Evolutionary conservation across 92 coral and sea anemone species (phyloP).

Genomic region (Parazoanthus swiftii): DNA sequence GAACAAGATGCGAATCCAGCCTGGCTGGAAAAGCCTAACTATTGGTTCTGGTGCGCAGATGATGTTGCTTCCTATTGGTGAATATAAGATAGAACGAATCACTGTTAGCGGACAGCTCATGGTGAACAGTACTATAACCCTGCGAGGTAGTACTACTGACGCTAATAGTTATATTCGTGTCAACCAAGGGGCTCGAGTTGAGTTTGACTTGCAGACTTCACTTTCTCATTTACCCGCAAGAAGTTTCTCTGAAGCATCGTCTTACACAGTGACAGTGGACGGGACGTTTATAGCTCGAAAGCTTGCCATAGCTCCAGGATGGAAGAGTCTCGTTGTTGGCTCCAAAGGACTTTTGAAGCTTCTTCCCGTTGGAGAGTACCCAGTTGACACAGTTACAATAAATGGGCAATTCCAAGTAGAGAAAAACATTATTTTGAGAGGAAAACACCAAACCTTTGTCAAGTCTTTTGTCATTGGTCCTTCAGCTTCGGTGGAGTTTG

Average conservation of each 20-base stretch:
- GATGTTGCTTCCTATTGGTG: conserved; percentile 29
- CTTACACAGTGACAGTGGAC: conserved; percentile 32
- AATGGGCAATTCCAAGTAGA: conserved; percentile 47
- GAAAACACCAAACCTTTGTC: conserved; percentile 19
- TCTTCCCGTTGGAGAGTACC: conserved; percentile 23
- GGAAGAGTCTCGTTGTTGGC: conserved; percentile 44
- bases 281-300: conserved; percentile 45
- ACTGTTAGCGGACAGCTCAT: conserved; percentile 36
- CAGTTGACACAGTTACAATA: conserved; percentile 37
- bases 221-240: conserved; percentile 30
- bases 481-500: conserved; percentile 32
- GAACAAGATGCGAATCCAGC: conserved; percentile 64
- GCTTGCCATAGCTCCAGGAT: conserved; percentile 37
- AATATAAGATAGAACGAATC: conserved; percentile 38
- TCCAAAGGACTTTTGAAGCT: conserved; percentile 28
- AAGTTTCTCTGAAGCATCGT: conserved; percentile 29
- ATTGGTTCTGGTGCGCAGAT: conserved; percentile 36
- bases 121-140: conserved; percentile 28
- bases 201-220: conserved; percentile 27
- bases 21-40: conserved; percentile 56
- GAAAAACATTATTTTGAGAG: conserved; percentile 39
- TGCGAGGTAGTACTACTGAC: conserved; percentile 26
- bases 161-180: conserved; percentile 25
- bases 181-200: conserved; percentile 35
- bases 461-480: conserved; percentile 33